Evolutionary conservation across 2,113 vertebrate species (phyloP).

Genomic region (Tupaia tana): DNA sequence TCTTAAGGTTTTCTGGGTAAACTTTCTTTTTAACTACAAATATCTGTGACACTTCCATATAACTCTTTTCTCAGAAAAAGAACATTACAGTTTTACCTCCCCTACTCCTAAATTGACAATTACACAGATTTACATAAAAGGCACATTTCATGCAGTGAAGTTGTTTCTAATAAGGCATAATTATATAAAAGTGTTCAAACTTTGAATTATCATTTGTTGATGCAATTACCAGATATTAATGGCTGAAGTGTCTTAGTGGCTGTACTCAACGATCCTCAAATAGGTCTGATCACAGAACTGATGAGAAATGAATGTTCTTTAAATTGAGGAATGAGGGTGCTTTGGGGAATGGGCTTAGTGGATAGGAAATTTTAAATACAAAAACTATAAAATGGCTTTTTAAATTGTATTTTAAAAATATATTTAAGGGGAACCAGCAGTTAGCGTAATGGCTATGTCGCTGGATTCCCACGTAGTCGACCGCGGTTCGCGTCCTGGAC

Average conservation of each 20-base stretch:
- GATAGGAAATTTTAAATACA: background rate
- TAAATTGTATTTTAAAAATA: background rate
- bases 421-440: too few species aligned
- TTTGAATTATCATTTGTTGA: constrained; percentile 49
- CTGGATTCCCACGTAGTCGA: too few species aligned
- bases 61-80: constrained; percentile 38
- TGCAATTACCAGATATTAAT: constrained; percentile 50
- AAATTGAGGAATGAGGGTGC: background rate
- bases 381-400: background rate
- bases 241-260: constrained; percentile 8
- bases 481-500: too few species aligned
- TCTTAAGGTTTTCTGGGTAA: background rate
- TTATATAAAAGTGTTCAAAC: constrained; percentile 51
- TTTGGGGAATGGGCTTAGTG: background rate
- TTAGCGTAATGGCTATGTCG: too few species aligned
- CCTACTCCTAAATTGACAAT: constrained; percentile 62
- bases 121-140: constrained; percentile 66
- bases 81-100: constrained; percentile 28
- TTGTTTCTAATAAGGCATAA: constrained; percentile 67
- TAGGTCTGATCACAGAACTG: background rate
- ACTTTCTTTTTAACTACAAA: background rate
- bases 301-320: constrained; percentile 3
- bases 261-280: background rate
- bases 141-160: constrained; percentile 53
- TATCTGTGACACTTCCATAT: background rate